Conservation (phyloP, 1,140 invertebrate species). For the Bursaphelenchus mucronatus region DNA sequence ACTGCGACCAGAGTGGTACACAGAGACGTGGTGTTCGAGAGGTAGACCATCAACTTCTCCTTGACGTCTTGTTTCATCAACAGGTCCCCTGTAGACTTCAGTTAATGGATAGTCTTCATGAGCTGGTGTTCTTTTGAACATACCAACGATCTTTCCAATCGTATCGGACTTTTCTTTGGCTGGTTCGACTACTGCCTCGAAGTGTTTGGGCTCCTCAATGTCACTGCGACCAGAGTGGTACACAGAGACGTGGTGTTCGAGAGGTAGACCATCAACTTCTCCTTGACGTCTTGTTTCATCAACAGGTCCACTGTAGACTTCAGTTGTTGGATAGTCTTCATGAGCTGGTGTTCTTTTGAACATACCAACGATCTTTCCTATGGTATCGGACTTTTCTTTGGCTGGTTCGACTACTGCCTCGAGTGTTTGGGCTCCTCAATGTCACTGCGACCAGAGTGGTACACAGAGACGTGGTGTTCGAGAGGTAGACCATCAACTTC, state of each 20-base stretch:
- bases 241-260: slow-evolving; percentile 16
- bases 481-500: slow-evolving; percentile 11
- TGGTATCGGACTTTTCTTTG: background rate
- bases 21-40: background rate
- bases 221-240: slow-evolving; percentile 17
- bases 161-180: background rate
- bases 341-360: slow-evolving; percentile 11
- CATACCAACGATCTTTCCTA: background rate
- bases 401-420: background rate
- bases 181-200: background rate
- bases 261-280: slow-evolving; percentile 15
- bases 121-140: slow-evolving; percentile 18
- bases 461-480: slow-evolving; percentile 19
- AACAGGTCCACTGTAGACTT: background rate
- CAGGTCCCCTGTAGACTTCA: background rate
- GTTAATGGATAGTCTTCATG: background rate
- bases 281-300: background rate
- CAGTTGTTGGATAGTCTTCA: slow-evolving; percentile 12
- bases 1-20: background rate
- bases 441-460: slow-evolving; percentile 28
- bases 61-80: background rate
- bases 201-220: slow-evolving; percentile 8
- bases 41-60: background rate
- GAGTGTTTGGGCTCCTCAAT: slow-evolving; percentile 1
- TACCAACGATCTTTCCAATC: slow-evolving; percentile 7